Evolutionary conservation across 2,888 invertebrate genomes (phyloP).

Genomic region (Minunthozetes semirufus): DNA sequence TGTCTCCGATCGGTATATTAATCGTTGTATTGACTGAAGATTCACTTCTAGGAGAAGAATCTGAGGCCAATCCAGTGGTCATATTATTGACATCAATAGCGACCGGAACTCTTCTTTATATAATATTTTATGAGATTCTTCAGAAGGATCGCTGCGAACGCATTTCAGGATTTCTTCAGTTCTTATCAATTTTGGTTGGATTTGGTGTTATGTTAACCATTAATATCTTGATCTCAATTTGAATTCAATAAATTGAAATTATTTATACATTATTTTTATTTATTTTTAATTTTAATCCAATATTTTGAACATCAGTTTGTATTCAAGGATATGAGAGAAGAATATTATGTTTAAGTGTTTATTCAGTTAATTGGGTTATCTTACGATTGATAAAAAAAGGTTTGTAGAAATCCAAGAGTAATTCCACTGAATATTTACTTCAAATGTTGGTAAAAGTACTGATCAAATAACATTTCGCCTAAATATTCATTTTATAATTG

Average conservation of each 20-base stretch:
- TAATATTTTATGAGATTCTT: constrained; percentile 42
- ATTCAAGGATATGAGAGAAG: too few species aligned
- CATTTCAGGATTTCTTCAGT: constrained; percentile 8
- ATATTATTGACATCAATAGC: constrained; percentile 41
- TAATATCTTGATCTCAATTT: neutral
- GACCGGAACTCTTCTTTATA: constrained; percentile 41
- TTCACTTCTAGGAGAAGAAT: constrained; percentile 30
- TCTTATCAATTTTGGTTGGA: constrained; percentile 3
- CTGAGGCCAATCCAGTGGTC: constrained; percentile 18
- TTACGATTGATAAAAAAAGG: too few species aligned
- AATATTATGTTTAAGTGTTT: too few species aligned
- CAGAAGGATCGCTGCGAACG: constrained; percentile 36
- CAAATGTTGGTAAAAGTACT: too few species aligned
- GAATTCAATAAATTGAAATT: constrained; percentile 49
- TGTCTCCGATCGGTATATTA: constrained; percentile 63
- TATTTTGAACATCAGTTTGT: too few species aligned
- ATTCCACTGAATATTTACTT: too few species aligned
- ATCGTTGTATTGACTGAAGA: constrained; percentile 39
- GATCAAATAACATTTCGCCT: too few species aligned
- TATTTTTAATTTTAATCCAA: too few species aligned
- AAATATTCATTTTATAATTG: too few species aligned
- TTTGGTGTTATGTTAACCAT: constrained; percentile 16
- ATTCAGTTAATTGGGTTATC: too few species aligned
- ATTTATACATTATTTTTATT: too few species aligned
- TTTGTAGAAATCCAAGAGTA: too few species aligned